Evolutionary conservation across 2,888 invertebrate genomes (phyloP).

Genomic region (Dicranocentrus wangi): DNA sequence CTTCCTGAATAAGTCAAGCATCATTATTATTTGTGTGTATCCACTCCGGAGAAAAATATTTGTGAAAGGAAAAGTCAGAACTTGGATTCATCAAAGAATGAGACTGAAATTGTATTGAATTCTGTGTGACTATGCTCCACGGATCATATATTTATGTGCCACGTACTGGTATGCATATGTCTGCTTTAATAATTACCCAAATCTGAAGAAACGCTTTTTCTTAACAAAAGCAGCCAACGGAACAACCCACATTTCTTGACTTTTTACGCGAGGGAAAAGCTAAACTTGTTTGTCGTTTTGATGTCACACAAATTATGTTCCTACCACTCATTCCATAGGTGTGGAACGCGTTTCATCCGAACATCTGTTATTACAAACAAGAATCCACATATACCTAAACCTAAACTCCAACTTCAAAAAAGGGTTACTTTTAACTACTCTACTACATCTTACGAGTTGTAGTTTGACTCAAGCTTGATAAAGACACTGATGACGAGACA

Average conservation of each 20-base stretch:
- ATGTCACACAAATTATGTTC: constrained; percentile 72
- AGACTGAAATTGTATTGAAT: neutral
- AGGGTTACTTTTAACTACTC: constrained; percentile 46
- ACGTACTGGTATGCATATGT: neutral
- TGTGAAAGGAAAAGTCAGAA: constrained; percentile 19
- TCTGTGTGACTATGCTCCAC: neutral
- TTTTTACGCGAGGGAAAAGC: neutral
- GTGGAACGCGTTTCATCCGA: constrained; percentile 70
- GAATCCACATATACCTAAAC: constrained; percentile 64
- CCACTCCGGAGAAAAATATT: neutral
- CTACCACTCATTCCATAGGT: constrained; percentile 70
- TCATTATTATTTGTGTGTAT: neutral
- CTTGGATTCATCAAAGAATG: constrained; percentile 13
- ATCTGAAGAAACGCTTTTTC: constrained; percentile 16
- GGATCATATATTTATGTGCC: neutral
- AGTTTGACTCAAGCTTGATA: neutral
- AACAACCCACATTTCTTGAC: neutral
- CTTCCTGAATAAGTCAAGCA: constrained; percentile 2
- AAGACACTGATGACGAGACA: constrained; percentile 33
- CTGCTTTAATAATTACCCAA: constrained; percentile 29
- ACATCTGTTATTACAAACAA: constrained; percentile 66
- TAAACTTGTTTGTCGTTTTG: constrained; percentile 72
- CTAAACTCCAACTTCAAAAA: constrained; percentile 34
- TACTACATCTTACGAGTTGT: too few relatives aligned
- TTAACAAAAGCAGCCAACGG: constrained; percentile 2